Percentiles rank a stretch among this genome's conserved stretches.
Evolutionary conservation across 1,140 invertebrate genomes (phyloP).

Genomic region (Antheraea mylitta): DNA sequence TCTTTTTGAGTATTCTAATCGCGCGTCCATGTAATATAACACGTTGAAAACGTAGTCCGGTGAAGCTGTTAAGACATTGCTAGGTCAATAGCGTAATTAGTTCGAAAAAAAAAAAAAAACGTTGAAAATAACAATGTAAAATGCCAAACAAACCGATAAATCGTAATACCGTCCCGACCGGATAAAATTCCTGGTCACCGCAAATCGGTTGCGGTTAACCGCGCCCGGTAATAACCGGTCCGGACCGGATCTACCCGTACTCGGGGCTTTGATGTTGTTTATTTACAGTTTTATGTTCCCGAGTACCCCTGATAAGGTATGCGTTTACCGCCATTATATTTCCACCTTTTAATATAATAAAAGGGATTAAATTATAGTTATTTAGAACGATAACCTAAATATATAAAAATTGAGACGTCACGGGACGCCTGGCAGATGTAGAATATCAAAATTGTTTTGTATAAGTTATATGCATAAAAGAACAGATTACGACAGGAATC

Average conservation of each 20-base stretch:
- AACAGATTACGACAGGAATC: too few species aligned
- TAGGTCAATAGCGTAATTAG: too few species aligned
- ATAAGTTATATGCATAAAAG: too few species aligned
- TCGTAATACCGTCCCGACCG: neutral
- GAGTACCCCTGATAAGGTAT: neutral
- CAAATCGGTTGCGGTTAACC: conserved; percentile 13
- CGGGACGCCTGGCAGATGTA: too few species aligned
- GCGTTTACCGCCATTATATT: neutral
- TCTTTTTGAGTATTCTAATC: too few species aligned
- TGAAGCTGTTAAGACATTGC: too few species aligned
- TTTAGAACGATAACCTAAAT: too few species aligned
- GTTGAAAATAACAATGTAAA: neutral
- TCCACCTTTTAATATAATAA: neutral
- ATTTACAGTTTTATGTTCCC: conserved; percentile 7
- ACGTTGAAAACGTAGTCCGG: too few species aligned
- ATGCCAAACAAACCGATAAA: neutral
- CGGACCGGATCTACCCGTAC: conserved; percentile 15
- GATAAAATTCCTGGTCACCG: conserved; percentile 3
- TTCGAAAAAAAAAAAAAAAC: too few species aligned
- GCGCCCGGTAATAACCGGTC: conserved; percentile 30
- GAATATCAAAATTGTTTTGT: too few species aligned
- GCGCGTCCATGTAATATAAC: too few species aligned
- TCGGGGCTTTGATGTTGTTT: conserved; percentile 14
- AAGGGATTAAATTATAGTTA: neutral
- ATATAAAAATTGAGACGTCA: too few species aligned